Base-by-base conservation (phyloP, 2,113 vertebrate species). In the Heterochromis multidens region DNA sequence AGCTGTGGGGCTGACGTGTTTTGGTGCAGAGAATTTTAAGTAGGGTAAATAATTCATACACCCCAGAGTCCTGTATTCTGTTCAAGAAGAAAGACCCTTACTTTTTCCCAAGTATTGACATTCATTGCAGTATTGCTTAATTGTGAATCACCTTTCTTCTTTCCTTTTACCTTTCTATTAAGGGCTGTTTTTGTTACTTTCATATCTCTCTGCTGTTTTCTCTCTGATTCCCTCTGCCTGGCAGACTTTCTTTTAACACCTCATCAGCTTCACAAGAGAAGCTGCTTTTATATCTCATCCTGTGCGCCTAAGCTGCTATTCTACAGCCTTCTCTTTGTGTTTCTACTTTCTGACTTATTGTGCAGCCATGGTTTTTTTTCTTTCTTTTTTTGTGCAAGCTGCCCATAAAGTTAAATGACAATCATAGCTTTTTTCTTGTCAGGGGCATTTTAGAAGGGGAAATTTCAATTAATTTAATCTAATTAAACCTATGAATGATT, bases 41-140 rank as follows among this genome's bases (percentile, higher is more conserved):
- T 67, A 87, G 91, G 87, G 87, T 91, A 90, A 93, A 91, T 92
- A 91, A 93, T 92, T 94, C 37, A 93, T 88, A 62, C 13, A 70
- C 57, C 59, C 23, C 83, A 85, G 77, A 77, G 67, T 77, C 57
- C 83, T 74, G 72, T 79, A 81, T 93, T 77, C 72, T 89, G 77
- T 86, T 82, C 65, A 77, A 84, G 70, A 86, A 91, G 62, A 85
- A 77, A 82, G 29, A 59, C 80, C 54, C 29, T 52, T 61, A 46
- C 74, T 91, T 88, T 87, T 87, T 86, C 56, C 60, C 79, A 86
- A 89, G 60, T 92, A 84, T 93, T 84, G 57, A 77, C 85, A 52
- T 87, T 91, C 31, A 90, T 91, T 87, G 40, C 63, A 31, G 61
- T 80, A 70, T 83, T 83, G 67, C 78, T 74, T 91, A 88, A 95